These are phyloP conservation scores for Daktulosphaira vitifoliae DNA, from an alignment of 1,140 invertebrate genomes.

Conservation along the genomic window DNA sequence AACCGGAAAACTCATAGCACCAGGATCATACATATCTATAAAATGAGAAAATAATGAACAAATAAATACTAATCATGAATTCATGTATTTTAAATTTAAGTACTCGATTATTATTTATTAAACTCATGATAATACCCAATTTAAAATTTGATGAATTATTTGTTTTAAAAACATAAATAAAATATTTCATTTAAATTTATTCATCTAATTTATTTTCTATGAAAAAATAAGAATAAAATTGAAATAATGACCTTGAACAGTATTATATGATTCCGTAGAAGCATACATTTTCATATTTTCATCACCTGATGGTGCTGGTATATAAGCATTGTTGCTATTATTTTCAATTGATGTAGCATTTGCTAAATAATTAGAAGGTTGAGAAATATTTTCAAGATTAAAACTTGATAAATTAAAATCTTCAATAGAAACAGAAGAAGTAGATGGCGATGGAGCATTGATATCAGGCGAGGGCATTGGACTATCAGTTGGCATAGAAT, in stretches of 20 bases:
- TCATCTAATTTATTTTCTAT: no score
- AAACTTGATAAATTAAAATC: conserved; percentile 41
- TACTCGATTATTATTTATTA: no score
- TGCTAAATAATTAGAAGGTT: neutral
- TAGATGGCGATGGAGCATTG: conserved; percentile 75
- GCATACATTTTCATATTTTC: neutral
- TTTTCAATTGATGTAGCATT: neutral
- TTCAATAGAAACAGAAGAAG: conserved; percentile 52
- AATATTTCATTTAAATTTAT: no score
- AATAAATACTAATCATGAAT: no score
- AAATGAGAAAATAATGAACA: neutral
- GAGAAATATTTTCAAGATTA: conserved; percentile 1
- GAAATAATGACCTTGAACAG: conserved; percentile 5
- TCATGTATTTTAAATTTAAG: no score
- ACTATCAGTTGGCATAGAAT: conserved; percentile 52
- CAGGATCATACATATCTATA: conserved; percentile 17
- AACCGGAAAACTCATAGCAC: conserved; percentile 12
- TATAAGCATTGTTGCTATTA: conserved; percentile 2
- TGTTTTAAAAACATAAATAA: no score
- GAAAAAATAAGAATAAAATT: no score
- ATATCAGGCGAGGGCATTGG: conserved; percentile 65
- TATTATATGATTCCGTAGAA: conserved; percentile 4
- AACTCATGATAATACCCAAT: no score
- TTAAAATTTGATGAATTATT: no score
- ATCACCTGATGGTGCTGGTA: neutral